Percentiles rank a stretch among this genome's conserved stretches.
Evolutionary conservation across 1,140 invertebrate genomes (phyloP).

Genomic region (Phocides pigmalion): DNA sequence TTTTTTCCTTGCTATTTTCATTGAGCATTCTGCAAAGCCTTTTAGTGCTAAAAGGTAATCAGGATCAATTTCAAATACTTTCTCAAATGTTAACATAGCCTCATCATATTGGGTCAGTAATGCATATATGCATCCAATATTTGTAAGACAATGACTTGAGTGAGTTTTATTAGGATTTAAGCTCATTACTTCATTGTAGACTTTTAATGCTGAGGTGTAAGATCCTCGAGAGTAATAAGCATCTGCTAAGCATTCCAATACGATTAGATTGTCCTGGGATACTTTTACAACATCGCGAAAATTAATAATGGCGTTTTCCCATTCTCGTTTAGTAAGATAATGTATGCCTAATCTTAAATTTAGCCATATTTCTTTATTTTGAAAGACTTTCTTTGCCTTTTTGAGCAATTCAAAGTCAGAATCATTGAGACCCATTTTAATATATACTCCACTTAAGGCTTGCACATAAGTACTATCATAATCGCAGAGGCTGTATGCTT

Average conservation of each 20-base stretch:
- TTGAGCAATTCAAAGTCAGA: slow-evolving; percentile 88
- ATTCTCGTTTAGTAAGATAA: slow-evolving; percentile 89
- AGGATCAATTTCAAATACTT: slow-evolving; percentile 86
- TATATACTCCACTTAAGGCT: slow-evolving; percentile 90
- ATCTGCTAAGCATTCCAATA: slow-evolving; percentile 95
- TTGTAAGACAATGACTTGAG: slow-evolving; percentile 88
- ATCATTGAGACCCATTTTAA: slow-evolving; percentile 87
- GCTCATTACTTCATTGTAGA: slow-evolving; percentile 90
- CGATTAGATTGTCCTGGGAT: slow-evolving; percentile 88
- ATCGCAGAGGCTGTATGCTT: slow-evolving; percentile 90
- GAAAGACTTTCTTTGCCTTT: slow-evolving; percentile 82
- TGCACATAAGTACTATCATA: slow-evolving; percentile 87
- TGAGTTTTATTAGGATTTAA: slow-evolving; percentile 86
- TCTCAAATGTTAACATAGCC: slow-evolving; percentile 88
- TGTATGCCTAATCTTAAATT: slow-evolving; percentile 92
- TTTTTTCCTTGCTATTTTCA: slow-evolving; percentile 86
- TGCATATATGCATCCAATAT: slow-evolving; percentile 92
- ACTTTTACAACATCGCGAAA: slow-evolving; percentile 90
- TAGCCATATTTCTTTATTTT: slow-evolving; percentile 88
- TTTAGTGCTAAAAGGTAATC: slow-evolving; percentile 91
- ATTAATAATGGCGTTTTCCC: slow-evolving; percentile 89
- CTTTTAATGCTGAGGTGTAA: slow-evolving; percentile 92
- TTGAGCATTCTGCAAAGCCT: slow-evolving; percentile 89
- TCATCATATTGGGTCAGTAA: slow-evolving; percentile 89
- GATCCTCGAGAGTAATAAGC: slow-evolving; percentile 93